Evolutionary conservation across 2,888 invertebrate genomes (phyloP).

Genomic region (Allacma fusca): DNA sequence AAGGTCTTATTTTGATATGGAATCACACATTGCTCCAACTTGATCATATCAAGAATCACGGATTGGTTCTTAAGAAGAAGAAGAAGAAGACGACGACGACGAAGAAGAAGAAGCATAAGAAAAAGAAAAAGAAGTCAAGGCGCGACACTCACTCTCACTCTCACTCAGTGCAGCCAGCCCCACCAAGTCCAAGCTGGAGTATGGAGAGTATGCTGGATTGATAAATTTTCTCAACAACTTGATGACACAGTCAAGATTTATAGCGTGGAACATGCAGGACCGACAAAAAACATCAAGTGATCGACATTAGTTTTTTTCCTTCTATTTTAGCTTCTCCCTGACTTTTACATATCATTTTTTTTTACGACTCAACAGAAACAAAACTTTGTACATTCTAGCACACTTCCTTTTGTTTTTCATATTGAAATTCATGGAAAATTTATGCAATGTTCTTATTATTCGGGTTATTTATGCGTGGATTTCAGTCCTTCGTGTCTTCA

Average conservation of each 20-base stretch:
- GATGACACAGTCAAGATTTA: slow-evolving; percentile 26
- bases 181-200: neutral
- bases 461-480: no score
- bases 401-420: no score
- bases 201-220: neutral
- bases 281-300: neutral
- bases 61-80: no score
- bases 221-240: slow-evolving; percentile 4
- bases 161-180: neutral
- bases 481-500: no score
- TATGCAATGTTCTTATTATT: no score
- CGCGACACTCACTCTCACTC: neutral
- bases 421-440: no score
- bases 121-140: neutral
- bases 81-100: neutral
- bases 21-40: neutral
- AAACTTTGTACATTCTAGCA: no score
- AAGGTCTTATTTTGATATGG: no score
- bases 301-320: no score
- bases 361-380: no score
- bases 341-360: no score
- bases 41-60: neutral
- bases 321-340: no score
- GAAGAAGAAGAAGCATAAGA: neutral
- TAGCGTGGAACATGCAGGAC: neutral